Evolutionary conservation across 2,888 invertebrate genomes (phyloP), one percentile per base, ranked within the genome.

Genomic region (Rotaria socialis): DNA sequence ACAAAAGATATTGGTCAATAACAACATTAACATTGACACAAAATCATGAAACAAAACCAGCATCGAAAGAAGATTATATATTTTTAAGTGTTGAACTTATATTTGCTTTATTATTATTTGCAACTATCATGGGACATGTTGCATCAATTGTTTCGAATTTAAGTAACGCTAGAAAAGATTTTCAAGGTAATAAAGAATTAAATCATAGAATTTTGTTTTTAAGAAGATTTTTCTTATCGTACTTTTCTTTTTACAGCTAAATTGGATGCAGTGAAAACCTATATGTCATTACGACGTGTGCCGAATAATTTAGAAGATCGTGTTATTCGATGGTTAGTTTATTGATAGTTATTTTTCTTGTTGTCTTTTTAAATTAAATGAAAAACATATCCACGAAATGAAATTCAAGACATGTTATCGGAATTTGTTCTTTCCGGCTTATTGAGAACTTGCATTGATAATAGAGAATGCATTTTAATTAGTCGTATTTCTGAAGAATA

Each of bases 71-170:
- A 89, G 96, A 97, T 92, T 97, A 96, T 92, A 93, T 96, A 89
- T 97, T 96, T 93, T 95, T 96, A 92, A 96, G 97, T 92, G 94
- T 94, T 89, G 96, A 98, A 92, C 93, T 97, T 90, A 93, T 97
- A 89, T 96, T 97, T 91, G 97, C 96, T 88, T 93, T 98, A 90
- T 93, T 97, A 91, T 93, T 97, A 88, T 97, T 97, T 91, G 96
- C 97, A 88, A 96, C 97, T 24, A 96, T 98, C 88, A 93, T 98
- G 89, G 97, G 97, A 24, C 96, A 97, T 92, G 97, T 97, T 89
- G 96, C 97, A 89, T 97, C 97, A 92, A 98, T 98, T 91, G 97
- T 98, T 89, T 96, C 97, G 88, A 96, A 96, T 87, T 96, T 97
- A 90, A 96, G 96, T 92, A 95, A 96, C 22, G 97, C 96, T 87